phyloP scores from a whole-genome alignment of 1,140 invertebrate species.

The Anastrepha ludens region DNA sequence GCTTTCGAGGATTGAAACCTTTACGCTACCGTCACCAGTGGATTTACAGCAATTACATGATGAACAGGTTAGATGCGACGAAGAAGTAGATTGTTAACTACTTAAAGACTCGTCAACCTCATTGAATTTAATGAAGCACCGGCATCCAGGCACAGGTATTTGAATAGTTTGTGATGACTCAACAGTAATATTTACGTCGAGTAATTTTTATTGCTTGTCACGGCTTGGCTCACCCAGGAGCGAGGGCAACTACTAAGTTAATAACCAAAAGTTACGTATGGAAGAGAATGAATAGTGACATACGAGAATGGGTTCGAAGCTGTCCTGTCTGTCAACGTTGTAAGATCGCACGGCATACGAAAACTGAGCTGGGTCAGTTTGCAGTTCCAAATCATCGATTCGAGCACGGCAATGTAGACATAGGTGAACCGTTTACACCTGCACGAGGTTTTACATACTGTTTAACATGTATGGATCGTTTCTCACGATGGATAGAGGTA shows the following conservation, averaged over 20 bases:
- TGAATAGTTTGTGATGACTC: neutral
- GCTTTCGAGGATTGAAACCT: neutral
- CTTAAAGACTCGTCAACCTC: neutral
- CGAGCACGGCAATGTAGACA: conserved; percentile 35
- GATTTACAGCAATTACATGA: neutral
- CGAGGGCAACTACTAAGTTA: conserved; percentile 11
- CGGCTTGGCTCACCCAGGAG: neutral
- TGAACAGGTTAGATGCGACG: neutral
- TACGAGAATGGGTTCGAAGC: neutral
- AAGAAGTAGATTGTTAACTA: neutral
- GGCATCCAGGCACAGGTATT: neutral
- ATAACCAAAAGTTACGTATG: conserved; percentile 42
- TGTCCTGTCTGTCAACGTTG: neutral
- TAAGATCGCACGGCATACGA: conserved; percentile 30
- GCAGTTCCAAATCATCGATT: neutral
- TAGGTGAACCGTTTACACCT: neutral
- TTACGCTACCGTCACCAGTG: neutral
- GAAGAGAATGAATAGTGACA: neutral
- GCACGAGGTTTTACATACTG: too few species aligned
- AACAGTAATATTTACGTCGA: neutral
- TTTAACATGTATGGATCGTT: conserved; percentile 66
- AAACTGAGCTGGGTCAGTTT: neutral
- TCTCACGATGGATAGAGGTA: conserved; percentile 73
- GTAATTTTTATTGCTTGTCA: too few species aligned
- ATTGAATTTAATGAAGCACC: neutral